phyloP scores from a whole-genome alignment of 2,797 vertebrate species.

The Eulemur albifrons region DNA sequence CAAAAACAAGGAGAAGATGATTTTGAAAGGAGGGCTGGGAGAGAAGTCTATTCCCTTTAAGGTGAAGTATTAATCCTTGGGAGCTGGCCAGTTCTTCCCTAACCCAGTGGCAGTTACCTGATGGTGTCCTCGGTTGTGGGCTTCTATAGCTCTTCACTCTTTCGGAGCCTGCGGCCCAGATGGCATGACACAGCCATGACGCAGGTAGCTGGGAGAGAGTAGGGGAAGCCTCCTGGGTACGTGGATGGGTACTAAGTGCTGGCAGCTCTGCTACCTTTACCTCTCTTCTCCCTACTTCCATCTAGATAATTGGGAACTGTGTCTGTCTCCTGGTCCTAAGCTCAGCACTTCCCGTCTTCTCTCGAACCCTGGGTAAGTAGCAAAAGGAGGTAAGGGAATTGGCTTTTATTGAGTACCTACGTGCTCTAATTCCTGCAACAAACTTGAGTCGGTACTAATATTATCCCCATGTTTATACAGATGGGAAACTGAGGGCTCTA shows the following conservation, averaged over 20 bases:
- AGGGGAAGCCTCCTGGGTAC: background rate
- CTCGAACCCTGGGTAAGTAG: slow-evolving; percentile 94
- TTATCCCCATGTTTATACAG: background rate
- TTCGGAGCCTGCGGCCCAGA: slow-evolving; percentile 91
- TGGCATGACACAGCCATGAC: slow-evolving; percentile 94
- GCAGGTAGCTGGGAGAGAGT: slow-evolving; percentile 86
- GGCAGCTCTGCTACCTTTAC: background rate
- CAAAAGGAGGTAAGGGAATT: background rate
- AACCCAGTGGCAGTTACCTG: slow-evolving; percentile 88
- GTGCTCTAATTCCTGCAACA: background rate
- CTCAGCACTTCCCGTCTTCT: slow-evolving; percentile 96
- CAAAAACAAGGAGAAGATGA: slow-evolving; percentile 26
- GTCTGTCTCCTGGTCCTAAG: slow-evolving; percentile 96
- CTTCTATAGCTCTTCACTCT: slow-evolving; percentile 96
- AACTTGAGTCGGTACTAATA: background rate
- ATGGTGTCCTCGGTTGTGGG: slow-evolving; percentile 97
- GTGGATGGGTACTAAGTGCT: background rate
- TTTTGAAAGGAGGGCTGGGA: background rate
- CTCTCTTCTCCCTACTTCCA: background rate
- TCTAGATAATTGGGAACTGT: slow-evolving; percentile 97
- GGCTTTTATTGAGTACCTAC: background rate
- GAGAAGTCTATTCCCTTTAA: background rate
- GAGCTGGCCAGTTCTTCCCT: slow-evolving; percentile 75
- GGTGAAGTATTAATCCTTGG: background rate
- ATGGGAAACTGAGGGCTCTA: background rate